Evolutionary conservation across 2,888 invertebrate species (phyloP).

Genomic region (Mechanitis mazaeus): DNA sequence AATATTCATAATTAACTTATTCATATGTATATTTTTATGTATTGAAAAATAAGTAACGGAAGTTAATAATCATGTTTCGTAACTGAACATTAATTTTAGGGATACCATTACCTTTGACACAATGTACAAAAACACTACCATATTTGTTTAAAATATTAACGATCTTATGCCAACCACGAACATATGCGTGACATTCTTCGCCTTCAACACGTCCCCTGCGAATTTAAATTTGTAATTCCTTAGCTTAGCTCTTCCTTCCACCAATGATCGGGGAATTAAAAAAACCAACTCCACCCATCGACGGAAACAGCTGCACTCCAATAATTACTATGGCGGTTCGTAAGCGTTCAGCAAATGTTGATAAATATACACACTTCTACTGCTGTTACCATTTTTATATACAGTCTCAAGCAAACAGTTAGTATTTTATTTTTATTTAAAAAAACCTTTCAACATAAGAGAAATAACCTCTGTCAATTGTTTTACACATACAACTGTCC

Average conservation of each 20-base stretch:
- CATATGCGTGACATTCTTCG: constrained; percentile 69
- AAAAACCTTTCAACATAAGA: too few relatives aligned
- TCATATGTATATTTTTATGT: too few relatives aligned
- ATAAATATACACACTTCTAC: constrained; percentile 38
- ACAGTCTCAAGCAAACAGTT: not conserved
- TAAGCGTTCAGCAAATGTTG: constrained; percentile 55
- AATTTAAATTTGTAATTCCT: constrained; percentile 73
- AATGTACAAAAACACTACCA: constrained; percentile 16
- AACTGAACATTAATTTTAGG: too few relatives aligned
- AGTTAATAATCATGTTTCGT: too few relatives aligned
- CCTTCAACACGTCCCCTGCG: constrained; percentile 65
- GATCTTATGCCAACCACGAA: constrained; percentile 49
- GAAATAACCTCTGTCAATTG: too few relatives aligned
- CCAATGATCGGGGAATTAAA: constrained; percentile 70
- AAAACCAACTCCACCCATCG: constrained; percentile 61
- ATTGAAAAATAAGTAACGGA: too few relatives aligned
- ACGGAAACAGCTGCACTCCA: constrained; percentile 73
- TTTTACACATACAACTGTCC: too few relatives aligned
- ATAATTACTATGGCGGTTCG: constrained; percentile 68
- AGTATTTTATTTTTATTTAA: too few relatives aligned
- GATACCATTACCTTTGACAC: too few relatives aligned
- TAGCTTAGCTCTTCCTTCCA: constrained; percentile 46
- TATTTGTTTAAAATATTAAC: constrained; percentile 30
- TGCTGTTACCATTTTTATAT: constrained; percentile 5
- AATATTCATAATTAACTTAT: too few relatives aligned